A percentile compares a stretch with the other conserved stretches of the same genome.
These are phyloP conservation scores for Crotalus viridis DNA, from an alignment of 2,113 vertebrate genomes.

Conservation along the genomic window DNA sequence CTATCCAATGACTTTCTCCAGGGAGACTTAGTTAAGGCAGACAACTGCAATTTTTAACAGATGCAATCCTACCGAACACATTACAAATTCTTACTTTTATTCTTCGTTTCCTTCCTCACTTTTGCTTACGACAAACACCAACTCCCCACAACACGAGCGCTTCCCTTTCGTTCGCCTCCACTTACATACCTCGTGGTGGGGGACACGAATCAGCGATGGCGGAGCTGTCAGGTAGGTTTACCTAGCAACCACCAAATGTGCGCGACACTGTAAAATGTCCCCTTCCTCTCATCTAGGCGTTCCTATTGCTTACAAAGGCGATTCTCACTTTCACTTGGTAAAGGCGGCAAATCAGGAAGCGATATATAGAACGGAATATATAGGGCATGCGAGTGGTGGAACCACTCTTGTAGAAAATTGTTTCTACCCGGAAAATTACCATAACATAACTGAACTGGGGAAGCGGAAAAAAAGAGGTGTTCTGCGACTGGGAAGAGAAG, in stretches of 20 bases:
- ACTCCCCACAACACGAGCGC: background rate
- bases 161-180: background rate
- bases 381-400: too few relatives aligned
- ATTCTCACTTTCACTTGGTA: too few relatives aligned
- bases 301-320: background rate
- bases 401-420: background rate
- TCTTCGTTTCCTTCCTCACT: too few relatives aligned
- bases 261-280: background rate
- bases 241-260: background rate
- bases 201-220: fast-evolving
- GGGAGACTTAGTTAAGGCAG: background rate
- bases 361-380: background rate
- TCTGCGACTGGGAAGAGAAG: background rate
- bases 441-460: background rate
- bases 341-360: background rate
- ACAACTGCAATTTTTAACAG: background rate
- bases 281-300: background rate
- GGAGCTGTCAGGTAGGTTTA: fast-evolving
- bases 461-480: fast-evolving
- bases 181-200: background rate
- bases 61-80: background rate
- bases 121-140: background rate
- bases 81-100: background rate
- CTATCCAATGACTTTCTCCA: background rate
- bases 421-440: conserved; percentile 1